These are phyloP conservation scores for Cariama cristata DNA, from an alignment of 2,113 vertebrate species.

Conservation along the genomic window DNA sequence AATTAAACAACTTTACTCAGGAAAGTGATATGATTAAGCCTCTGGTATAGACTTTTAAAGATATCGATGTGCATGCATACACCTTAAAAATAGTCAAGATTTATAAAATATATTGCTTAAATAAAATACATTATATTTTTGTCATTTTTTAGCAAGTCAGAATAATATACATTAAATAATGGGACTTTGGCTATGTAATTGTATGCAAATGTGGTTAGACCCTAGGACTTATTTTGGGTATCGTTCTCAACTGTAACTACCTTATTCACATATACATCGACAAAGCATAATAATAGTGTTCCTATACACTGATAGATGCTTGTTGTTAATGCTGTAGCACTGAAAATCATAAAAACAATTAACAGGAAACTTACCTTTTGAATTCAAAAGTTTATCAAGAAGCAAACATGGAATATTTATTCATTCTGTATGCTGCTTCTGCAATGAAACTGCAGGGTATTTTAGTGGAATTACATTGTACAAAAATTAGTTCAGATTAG, in stretches of 20 bases:
- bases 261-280: background rate
- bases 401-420: background rate
- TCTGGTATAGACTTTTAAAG: background rate
- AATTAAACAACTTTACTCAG: background rate
- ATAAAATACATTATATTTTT: background rate
- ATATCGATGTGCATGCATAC: rapidly evolving
- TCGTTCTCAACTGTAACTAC: background rate
- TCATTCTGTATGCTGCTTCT: background rate
- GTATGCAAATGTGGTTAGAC: background rate
- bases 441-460: background rate
- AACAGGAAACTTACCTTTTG: background rate
- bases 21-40: background rate
- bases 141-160: background rate
- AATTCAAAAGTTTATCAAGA: background rate
- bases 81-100: background rate
- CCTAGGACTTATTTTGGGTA: background rate
- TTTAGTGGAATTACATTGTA: background rate
- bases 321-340: background rate
- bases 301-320: background rate
- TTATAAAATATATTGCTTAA: background rate
- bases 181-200: background rate
- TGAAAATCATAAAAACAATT: background rate
- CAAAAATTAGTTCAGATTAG: background rate
- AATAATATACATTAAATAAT: background rate
- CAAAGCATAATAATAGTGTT: background rate